Base-by-base conservation (phyloP, 92 coral and sea anemone genomes). In the Epizoanthus rinbou region DNA sequence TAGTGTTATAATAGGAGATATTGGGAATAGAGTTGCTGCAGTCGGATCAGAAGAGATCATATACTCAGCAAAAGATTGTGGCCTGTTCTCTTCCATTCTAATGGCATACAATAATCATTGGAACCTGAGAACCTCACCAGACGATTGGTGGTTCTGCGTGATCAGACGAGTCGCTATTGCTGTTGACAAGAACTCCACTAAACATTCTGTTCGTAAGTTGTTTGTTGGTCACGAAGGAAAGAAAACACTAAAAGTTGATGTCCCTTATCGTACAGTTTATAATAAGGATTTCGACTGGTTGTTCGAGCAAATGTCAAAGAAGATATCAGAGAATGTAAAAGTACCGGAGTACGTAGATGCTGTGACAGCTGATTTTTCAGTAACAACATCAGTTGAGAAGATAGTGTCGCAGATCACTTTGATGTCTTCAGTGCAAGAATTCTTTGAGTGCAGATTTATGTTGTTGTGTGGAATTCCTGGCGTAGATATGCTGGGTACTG, bases 141-240 rank as follows among this genome's bases (percentile, higher is more conserved):
- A 80, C 4, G 84, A 80, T 64, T 80, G 84, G 84, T 80, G 84
- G 84, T 80, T 64, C 43, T 64, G 64, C 56, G 84, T 80, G 6
- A 50, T 72, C 17, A 37, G 84, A 62, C 84, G 84, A 57, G 74
- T 80, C 35, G 84, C 84, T 33, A 80, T 80, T 80, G 74, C 84
- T 18, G 62, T 80, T 17, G 84, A 80, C 53, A 19, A 63, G 62
- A 80, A 80, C 74, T 80, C 84, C 28, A 63, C 37, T 74, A 65
- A 80, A 24, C 22, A 79, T 28, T 0, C 2, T 28, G 31, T 28
- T 28, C 31, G 31, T 28, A 28, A 28, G 31, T 8, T 80, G 74
- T 80, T 80, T 80, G 84, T 80, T 58, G 59, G 50, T 14, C 84
- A 80, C 18, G 84, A 80, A 63, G 83, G 83, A 39, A 78, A 57